These are phyloP conservation scores for Archips crataeganus DNA, from an alignment of 2,888 invertebrate genomes.

Conservation along the genomic window DNA sequence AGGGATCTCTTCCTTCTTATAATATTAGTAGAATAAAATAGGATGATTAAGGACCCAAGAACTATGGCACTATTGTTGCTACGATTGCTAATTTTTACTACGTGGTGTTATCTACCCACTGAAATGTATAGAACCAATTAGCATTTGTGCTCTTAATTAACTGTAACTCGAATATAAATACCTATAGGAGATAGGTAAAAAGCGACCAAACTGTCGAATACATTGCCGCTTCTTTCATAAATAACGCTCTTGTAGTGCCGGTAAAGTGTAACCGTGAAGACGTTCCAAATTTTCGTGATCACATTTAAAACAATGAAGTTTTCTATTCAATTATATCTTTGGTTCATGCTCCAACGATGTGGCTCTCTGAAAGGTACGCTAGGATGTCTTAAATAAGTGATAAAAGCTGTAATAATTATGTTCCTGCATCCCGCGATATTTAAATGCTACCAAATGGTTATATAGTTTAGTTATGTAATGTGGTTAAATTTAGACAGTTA, in stretches of 20 bases:
- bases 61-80: not conserved
- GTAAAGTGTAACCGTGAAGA: not conserved
- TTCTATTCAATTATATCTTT: not conserved
- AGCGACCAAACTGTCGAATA: not conserved
- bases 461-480: not conserved
- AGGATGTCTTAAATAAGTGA: not conserved
- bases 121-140: conserved; percentile 1
- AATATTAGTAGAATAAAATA: too few species aligned
- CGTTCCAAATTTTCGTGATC: not conserved
- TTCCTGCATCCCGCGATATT: not conserved
- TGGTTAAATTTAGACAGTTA: not conserved
- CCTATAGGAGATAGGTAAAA: not conserved
- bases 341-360: not conserved
- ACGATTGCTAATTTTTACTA: not conserved
- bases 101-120: not conserved
- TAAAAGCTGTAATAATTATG: not conserved
- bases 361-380: not conserved
- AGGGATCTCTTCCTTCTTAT: too few species aligned
- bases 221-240: not conserved
- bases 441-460: not conserved
- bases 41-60: not conserved
- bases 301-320: not conserved
- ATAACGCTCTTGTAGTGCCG: not conserved
- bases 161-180: not conserved
- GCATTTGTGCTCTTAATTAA: not conserved